Conservation (phyloP, 2,113 vertebrate genomes). For the Bothrops jararaca region DNA sequence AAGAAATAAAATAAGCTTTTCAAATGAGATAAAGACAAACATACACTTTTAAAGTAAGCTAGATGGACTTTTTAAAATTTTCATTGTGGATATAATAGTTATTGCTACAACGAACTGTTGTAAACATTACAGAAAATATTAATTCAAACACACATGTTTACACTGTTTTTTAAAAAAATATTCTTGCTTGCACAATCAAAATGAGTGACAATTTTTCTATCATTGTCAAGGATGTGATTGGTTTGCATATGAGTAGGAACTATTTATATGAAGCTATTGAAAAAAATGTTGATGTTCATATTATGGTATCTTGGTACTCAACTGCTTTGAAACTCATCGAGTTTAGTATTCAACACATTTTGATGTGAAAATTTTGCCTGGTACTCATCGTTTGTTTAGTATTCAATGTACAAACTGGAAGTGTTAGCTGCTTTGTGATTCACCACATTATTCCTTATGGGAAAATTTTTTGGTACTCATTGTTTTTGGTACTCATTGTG, state of each 20-base stretch:
- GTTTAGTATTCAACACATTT: too few species aligned
- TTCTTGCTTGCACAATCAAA: neutral
- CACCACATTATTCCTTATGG: too few species aligned
- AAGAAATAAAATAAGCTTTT: neutral
- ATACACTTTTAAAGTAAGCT: neutral
- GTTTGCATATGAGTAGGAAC: neutral
- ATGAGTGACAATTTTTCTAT: neutral
- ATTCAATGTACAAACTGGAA: too few species aligned
- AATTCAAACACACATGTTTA: neutral
- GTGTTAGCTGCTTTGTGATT: too few species aligned
- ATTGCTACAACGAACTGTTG: neutral
- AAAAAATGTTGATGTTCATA: neutral
- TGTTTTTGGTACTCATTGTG: too few species aligned
- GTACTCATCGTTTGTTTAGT: too few species aligned
- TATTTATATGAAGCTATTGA: too few species aligned
- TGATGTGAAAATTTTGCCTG: too few species aligned
- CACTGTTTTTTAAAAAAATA: neutral
- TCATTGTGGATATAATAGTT: neutral
- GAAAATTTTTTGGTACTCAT: too few species aligned
- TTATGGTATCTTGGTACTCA: too few species aligned
- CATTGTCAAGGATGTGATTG: neutral
- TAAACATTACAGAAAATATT: neutral
- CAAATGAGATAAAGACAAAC: neutral
- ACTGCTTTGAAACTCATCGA: too few species aligned
- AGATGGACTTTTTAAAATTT: neutral